Base-by-base conservation (phyloP, 2,888 invertebrate genomes). In the Tricholauxania praeusta region DNA sequence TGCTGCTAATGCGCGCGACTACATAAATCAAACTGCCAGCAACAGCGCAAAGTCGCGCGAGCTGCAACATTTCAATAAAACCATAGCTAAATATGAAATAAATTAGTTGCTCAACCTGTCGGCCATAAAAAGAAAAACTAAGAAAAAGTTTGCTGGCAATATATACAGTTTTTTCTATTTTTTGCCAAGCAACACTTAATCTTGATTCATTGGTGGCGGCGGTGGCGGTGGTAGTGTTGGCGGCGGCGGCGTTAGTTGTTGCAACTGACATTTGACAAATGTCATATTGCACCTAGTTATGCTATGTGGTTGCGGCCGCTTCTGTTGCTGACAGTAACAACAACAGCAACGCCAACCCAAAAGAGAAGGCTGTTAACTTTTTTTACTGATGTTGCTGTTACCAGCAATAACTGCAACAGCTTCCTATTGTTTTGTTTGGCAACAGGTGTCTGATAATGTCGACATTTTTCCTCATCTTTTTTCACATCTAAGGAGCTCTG, bases 251-350 rank as follows among this genome's bases (percentile, higher is more conserved):
- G 66, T 39, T 66, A 32, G 63, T 28, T 62, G 55, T n/a, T 71
- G 71, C 22, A 75, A 78, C 76, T 82, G 82, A 80, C 82, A 82
- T 82, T 82, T 79, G 70, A 77, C 79, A 82, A 82, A 82, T 82
- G 82, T 81, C 82, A 82, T 78, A 76, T 75, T 53, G 77, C 64
- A 64, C 64, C 64, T 51, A 64, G 49, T 64, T 64, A 64, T 64
- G 60, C 47, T 15, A 48, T 64, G 64, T 19, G 14, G 64, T n/a
- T n/a, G 64, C 49, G 17, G 63, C 19, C 32, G 22, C 32, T 60
- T 28, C 60, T 60, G 28, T 39, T 32, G 67, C 19, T 39, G 67
- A 39, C 67, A 55, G 39, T 55, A 47, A 19, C 22, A 48, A 59
- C 68, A 32, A 53, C 57, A 55, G 57, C 14, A 22, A 8, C 22